Conservation (phyloP, 2,797 vertebrate genomes). For the Oreonectes daqikongensis region DNA sequence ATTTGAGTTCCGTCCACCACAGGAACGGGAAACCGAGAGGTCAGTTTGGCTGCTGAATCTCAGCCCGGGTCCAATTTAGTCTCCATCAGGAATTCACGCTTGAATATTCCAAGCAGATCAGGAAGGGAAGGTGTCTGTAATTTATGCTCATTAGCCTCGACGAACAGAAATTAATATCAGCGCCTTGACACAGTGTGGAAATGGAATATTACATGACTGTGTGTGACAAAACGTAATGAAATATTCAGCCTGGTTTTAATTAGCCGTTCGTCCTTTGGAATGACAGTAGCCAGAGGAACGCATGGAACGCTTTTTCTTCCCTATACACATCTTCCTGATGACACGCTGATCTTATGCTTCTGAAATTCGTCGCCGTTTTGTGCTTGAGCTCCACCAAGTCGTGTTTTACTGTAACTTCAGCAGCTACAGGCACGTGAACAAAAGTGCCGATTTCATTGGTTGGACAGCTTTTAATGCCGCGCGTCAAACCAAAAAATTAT, state of each 20-base stretch:
- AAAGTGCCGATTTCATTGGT: no score
- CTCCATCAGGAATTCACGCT: slow-evolving; percentile 43
- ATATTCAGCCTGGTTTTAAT: slow-evolving; percentile 65
- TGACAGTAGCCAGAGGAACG: slow-evolving; percentile 40
- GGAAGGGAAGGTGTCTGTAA: slow-evolving; percentile 35
- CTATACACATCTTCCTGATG: slow-evolving; percentile 1
- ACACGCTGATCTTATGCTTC: neutral
- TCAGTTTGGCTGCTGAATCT: slow-evolving; percentile 14
- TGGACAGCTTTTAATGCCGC: no score
- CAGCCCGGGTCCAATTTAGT: slow-evolving; percentile 25
- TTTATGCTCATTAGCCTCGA: slow-evolving; percentile 54
- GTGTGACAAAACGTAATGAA: slow-evolving; percentile 65
- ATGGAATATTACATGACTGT: slow-evolving; percentile 65
- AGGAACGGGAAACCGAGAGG: neutral
- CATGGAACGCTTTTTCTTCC: slow-evolving; percentile 10
- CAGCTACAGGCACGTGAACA: no score
- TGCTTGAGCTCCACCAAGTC: no score
- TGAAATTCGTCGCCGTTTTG: no score
- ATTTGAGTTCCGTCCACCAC: slow-evolving; percentile 34
- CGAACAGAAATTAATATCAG: slow-evolving; percentile 60
- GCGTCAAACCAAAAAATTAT: no score
- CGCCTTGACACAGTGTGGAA: slow-evolving; percentile 62
- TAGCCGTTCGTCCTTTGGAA: slow-evolving; percentile 57
- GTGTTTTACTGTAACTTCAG: no score
- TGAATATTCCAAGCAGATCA: slow-evolving; percentile 44